Evolutionary conservation across 2,113 vertebrate species (phyloP), one percentile per base, ranked within the genome.

Genomic region (Tetrao urogallus): DNA sequence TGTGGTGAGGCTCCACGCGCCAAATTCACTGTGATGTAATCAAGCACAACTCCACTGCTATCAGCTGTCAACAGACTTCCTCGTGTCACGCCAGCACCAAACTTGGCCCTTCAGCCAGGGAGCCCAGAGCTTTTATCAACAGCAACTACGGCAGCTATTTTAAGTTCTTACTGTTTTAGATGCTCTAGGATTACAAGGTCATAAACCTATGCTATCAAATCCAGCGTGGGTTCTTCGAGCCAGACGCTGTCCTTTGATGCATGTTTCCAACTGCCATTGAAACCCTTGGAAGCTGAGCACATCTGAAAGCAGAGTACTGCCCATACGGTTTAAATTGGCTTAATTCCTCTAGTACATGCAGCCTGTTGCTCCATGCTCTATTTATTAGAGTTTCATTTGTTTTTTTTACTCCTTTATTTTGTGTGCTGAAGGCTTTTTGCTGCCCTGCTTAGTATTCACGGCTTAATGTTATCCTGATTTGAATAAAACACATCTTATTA

Each of bases 311-410:
- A 64, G 52, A 97, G 81, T 20, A 38, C 72, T 96, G 90, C 91
- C 94, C 83, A 82, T 76, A 78, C 60, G 50, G 40, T 92, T 95
- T 91, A 93, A 94, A 96, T 94, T 93, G 94, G 74, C 88, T 87
- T 97, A 96, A 97, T 97, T 93, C 89, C 82, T 89, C 86, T 48
- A 94, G 57, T 77, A 43, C 76, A 96, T 96, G 96, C 92, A 93
- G 94, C 63, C 85, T 91, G 83, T 86, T 95, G 91, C 77, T 95
- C 89, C 92, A 93, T 88, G 67, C 70, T 94, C 64, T 56, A 93
- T 94, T 94, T 96, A 96, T 93, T 96, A 96, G 85, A 90, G 95
- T 80, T 93, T 96, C 89, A 89, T 96, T 82, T 90, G 88, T 61
- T 8, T 85, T 94, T 94, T 92, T 86, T 38, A 80, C 64, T 93